phyloP scores from a whole-genome alignment of 2,888 invertebrate species.

The Lissocephala sabroskyi region DNA sequence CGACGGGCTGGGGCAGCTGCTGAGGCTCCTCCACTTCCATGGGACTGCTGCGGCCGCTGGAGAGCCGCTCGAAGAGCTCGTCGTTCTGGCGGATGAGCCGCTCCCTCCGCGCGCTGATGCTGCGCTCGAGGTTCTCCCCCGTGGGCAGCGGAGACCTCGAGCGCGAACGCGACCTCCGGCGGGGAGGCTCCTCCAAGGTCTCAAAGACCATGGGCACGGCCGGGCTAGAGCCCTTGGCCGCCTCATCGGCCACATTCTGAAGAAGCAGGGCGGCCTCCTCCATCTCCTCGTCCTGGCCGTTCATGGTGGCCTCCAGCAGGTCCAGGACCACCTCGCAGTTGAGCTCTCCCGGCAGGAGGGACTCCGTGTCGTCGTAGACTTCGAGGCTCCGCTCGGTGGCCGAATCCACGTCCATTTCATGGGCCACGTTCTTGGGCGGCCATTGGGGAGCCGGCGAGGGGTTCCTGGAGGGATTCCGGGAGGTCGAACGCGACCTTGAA shows the following conservation, averaged over 20 bases:
- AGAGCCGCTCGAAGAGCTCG: slow-evolving; percentile 35
- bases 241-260: slow-evolving; percentile 53
- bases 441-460: slow-evolving; percentile 38
- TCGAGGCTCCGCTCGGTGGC: slow-evolving; percentile 42
- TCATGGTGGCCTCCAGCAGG: slow-evolving; percentile 38
- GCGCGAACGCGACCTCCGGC: slow-evolving; percentile 30
- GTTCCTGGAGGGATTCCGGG: slow-evolving; percentile 56
- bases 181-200: slow-evolving; percentile 11
- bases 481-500: slow-evolving; percentile 60
- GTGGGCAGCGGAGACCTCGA: slow-evolving; percentile 46
- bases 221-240: slow-evolving; percentile 15
- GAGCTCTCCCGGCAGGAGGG: slow-evolving; percentile 29
- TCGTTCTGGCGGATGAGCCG: slow-evolving; percentile 43
- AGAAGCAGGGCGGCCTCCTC: slow-evolving; percentile 28
- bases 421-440: slow-evolving; percentile 54
- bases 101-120: slow-evolving; percentile 31
- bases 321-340: slow-evolving; percentile 45
- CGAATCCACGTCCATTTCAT: slow-evolving; percentile 34
- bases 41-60: slow-evolving; percentile 12
- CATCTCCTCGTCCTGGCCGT: slow-evolving; percentile 4
- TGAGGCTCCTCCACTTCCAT: slow-evolving; percentile 16
- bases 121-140: slow-evolving; percentile 34
- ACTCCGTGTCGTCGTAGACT: slow-evolving; percentile 53
- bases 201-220: slow-evolving; percentile 34
- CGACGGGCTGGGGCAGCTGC: slow-evolving; percentile 32